Base-by-base conservation (phyloP, 2,113 vertebrate species). In the Paratilapia polleni region DNA sequence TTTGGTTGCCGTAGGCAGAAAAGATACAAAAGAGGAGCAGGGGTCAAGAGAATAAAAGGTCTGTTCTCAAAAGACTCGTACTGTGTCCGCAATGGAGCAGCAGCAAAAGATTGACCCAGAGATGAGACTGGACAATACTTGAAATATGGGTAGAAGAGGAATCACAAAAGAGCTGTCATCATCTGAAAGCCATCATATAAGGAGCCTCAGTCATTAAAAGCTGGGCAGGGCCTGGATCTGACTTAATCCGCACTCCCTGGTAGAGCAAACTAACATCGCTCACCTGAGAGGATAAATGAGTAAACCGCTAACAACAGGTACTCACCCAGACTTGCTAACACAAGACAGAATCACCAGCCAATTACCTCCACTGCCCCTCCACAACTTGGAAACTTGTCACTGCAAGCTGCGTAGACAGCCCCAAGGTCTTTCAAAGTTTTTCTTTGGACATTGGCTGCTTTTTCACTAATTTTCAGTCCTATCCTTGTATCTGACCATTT, bases 1-100 rank as follows among this genome's bases (percentile, higher is more conserved):
- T 31, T 70, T 70, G 66, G 66, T 70, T 70, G 43, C 43, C 52
- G 13, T 31, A 70, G 66, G 66, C 66, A 52, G 66, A 52, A 70
- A 43, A 52, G 24, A 70, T 31, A 31, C 43, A 70, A 52, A 24
- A 70, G 66, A 31, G 6, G 10, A 1, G 2, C 66, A 52, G 66
- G 31, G 66, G 43, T 70, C 43, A 70, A 70, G 28, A 31, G 43
- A 70, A 70, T 70, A 70, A 70, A 70, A 52, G 43, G 43, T 10
- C 26, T 52, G 66, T 20, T 31, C 17, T 70, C 66, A 70, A 20
- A 70, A 52, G 1, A 70, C 10, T 17, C 43, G 31, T 70, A 31
- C 49, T 49, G 43, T 70, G 64, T 70, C 41, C 49, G 24, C 43
- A 70, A 17, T 52, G 24, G 43, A 70, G 43, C 4, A 52, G 66